These are phyloP conservation scores for Drosophila punjabiensis DNA, from an alignment of 1,140 invertebrate genomes.

Conservation along the genomic window DNA sequence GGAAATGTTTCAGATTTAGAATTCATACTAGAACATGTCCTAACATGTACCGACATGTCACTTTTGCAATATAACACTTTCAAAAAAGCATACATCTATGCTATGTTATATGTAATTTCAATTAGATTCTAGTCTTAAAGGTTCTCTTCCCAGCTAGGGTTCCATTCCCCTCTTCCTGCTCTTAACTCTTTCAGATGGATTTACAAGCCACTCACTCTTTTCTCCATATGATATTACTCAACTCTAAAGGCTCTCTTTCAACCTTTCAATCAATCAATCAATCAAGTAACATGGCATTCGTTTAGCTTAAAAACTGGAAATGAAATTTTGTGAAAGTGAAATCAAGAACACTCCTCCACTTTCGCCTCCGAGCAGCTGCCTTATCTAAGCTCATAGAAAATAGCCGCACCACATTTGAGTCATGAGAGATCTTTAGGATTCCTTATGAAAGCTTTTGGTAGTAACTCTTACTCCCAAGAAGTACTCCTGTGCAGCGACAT, in stretches of 20 bases:
- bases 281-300: not conserved
- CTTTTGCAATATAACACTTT: not conserved
- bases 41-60: not conserved
- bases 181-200: not conserved
- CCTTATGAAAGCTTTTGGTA: not conserved
- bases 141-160: not conserved
- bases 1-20: not conserved
- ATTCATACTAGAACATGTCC: not conserved
- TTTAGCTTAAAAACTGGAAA: not conserved
- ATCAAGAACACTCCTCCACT: conserved; percentile 3
- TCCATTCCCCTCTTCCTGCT: not conserved
- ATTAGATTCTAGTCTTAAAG: not conserved
- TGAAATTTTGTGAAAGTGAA: conserved; percentile 7
- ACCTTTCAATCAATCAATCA: conserved; percentile 2
- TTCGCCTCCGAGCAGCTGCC: conserved; percentile 1
- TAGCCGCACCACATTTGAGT: not conserved
- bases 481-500: conserved; percentile 4
- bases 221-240: not conserved
- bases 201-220: not conserved
- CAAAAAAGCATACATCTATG: not conserved
- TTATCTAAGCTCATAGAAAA: not conserved
- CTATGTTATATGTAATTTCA: not conserved
- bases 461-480: not conserved
- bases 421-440: not conserved
- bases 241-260: not conserved